phyloP scores from a whole-genome alignment of 2,797 vertebrate genomes.

The Scomberomorus guttatus region DNA sequence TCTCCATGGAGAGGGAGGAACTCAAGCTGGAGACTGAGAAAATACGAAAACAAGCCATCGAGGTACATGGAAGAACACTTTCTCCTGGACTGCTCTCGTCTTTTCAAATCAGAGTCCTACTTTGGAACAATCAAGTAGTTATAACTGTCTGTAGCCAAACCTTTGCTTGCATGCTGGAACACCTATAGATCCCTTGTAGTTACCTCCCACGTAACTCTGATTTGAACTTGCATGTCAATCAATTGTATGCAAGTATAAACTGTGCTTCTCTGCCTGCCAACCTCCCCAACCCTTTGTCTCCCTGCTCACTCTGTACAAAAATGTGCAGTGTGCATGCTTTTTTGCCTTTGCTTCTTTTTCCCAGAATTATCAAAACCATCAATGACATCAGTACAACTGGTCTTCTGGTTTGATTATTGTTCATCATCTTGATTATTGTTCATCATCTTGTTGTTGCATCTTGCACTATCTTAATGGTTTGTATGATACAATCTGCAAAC shows the following conservation, averaged over 20 bases:
- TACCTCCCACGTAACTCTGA: conserved; percentile 41
- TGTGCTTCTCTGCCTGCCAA: conserved; percentile 31
- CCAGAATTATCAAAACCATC: conserved; percentile 20
- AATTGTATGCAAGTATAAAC: conserved; percentile 46
- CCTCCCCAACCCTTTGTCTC: neutral
- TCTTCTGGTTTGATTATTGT: conserved; percentile 33
- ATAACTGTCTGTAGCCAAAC: conserved; percentile 49
- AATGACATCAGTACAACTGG: neutral
- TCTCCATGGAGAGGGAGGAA: conserved; percentile 95
- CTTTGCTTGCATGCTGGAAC: conserved; percentile 66
- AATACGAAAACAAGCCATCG: conserved; percentile 94
- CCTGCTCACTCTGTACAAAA: conserved; percentile 9
- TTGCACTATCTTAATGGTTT: conserved; percentile 10
- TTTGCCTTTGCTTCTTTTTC: conserved; percentile 44
- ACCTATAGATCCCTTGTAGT: conserved; percentile 40
- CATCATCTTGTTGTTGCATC: conserved; percentile 4
- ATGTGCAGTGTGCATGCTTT: conserved; percentile 53
- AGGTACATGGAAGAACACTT: conserved; percentile 89
- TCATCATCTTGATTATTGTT: conserved; percentile 25
- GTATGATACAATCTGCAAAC: conserved; percentile 41
- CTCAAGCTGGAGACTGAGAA: conserved; percentile 96
- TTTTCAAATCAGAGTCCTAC: conserved; percentile 68
- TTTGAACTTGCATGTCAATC: conserved; percentile 72
- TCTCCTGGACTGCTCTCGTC: conserved; percentile 59
- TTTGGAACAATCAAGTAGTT: conserved; percentile 60